phyloP scores from a whole-genome alignment of 92 coral and sea anemone genomes.

The Blastomussa wellsi region DNA sequence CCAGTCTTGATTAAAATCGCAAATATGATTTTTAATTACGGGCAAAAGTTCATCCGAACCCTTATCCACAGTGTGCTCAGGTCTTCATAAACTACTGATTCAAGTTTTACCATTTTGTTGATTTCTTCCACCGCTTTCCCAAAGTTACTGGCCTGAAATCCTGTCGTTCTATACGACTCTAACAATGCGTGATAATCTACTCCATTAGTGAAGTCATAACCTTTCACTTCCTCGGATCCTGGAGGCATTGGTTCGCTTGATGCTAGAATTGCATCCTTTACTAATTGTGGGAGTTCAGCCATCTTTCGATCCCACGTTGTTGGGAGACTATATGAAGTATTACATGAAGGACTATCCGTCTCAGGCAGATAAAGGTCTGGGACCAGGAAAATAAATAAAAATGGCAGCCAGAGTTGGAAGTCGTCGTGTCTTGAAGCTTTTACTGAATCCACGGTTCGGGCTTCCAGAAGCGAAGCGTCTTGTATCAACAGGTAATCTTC shows the following conservation, averaged over 20 bases:
- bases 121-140: slow-evolving; percentile 95
- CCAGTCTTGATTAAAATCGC: not conserved
- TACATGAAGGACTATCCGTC: not conserved
- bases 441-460: slow-evolving; percentile 15
- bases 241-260: slow-evolving; percentile 84
- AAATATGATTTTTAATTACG: not conserved
- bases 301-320: slow-evolving; percentile 6
- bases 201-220: slow-evolving; percentile 91
- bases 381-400: slow-evolving; percentile 1
- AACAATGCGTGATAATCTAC: slow-evolving; percentile 83
- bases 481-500: slow-evolving; percentile 26
- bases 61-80: too few species aligned
- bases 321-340: not conserved
- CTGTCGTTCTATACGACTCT: slow-evolving; percentile 71
- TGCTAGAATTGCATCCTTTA: slow-evolving; percentile 57
- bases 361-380: not conserved
- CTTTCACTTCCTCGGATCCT: slow-evolving; percentile 70
- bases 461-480: slow-evolving; percentile 7
- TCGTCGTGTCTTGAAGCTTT: not conserved
- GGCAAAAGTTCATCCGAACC: not conserved
- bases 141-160: slow-evolving; percentile 93
- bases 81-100: too few species aligned
- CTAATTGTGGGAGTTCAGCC: slow-evolving; percentile 49
- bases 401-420: not conserved
- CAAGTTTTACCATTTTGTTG: slow-evolving; percentile 80